Conservation (phyloP, 2,797 vertebrate genomes). For the Trematomus bernacchii region DNA sequence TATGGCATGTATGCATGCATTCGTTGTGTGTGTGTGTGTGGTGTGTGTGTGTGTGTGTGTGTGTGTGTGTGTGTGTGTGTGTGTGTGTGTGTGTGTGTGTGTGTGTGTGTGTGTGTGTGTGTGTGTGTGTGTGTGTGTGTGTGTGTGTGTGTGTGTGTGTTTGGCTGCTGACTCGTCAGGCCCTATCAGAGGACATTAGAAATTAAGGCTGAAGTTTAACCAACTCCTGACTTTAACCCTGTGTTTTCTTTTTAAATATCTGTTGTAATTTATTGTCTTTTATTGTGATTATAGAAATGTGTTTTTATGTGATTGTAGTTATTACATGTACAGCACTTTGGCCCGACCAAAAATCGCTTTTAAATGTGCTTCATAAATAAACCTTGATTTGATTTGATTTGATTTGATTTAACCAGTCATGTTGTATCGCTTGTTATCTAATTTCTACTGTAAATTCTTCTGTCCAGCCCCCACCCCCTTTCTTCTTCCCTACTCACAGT, state of each 20-base stretch:
- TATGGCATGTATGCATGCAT: conserved; percentile 29
- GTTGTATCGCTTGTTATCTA: conserved; percentile 36
- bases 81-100: neutral
- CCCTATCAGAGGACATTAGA: conserved; percentile 42
- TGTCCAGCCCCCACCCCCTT: conserved; percentile 7
- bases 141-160: neutral
- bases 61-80: conserved; percentile 2
- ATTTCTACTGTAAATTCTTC: neutral
- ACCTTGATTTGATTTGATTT: too few relatives aligned
- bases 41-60: conserved; percentile 9
- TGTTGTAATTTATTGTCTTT: too few relatives aligned
- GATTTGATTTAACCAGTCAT: too few relatives aligned
- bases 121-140: conserved; percentile 5
- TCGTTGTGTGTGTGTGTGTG: conserved; percentile 18
- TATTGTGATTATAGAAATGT: too few relatives aligned
- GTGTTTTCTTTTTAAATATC: too few relatives aligned
- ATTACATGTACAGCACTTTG: too few relatives aligned
- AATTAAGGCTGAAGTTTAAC: conserved; percentile 56
- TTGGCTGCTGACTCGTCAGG: conserved; percentile 56
- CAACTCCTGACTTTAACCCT: too few relatives aligned
- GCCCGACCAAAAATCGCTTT: too few relatives aligned
- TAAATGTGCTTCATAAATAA: too few relatives aligned
- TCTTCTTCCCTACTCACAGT: neutral
- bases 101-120: conserved; percentile 18
- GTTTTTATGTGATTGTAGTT: too few relatives aligned